phyloP scores from a whole-genome alignment of 2,797 vertebrate genomes.

The Cossypha caffra region DNA sequence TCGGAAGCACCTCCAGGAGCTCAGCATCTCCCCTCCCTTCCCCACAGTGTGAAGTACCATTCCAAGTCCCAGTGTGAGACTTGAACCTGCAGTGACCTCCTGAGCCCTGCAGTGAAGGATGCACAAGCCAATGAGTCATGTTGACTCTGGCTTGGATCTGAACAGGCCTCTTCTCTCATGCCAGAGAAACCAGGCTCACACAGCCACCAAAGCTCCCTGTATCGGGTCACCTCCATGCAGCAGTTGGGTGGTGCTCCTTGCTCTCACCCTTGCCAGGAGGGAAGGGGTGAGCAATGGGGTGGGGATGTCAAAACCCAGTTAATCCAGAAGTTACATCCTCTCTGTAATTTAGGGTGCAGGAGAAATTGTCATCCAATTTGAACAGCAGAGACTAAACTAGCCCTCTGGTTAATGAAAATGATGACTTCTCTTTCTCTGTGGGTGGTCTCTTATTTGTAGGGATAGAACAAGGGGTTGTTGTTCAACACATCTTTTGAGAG shows the following conservation, averaged over 20 bases:
- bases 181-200: slow-evolving; percentile 55
- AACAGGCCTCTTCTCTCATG: slow-evolving; percentile 47
- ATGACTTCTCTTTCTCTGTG: not conserved
- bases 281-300: slow-evolving; percentile 44
- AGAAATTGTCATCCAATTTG: not conserved
- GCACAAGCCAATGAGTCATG: slow-evolving; percentile 59
- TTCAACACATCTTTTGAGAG: not conserved
- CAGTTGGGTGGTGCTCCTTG: slow-evolving; percentile 23
- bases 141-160: slow-evolving; percentile 67
- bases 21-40: slow-evolving; percentile 43
- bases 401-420: not conserved
- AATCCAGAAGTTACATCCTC: slow-evolving; percentile 33
- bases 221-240: not conserved
- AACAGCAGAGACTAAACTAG: not conserved
- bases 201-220: not conserved
- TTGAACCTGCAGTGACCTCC: slow-evolving; percentile 63
- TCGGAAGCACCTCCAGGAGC: slow-evolving; percentile 41
- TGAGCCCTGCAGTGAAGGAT: slow-evolving; percentile 60
- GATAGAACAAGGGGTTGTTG: not conserved
- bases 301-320: slow-evolving; percentile 24
- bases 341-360: slow-evolving; percentile 35
- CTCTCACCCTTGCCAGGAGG: slow-evolving; percentile 29
- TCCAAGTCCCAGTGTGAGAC: slow-evolving; percentile 59
- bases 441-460: not conserved
- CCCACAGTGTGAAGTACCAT: slow-evolving; percentile 1